Percentiles rank a stretch among this genome's conserved stretches.
These are phyloP conservation scores for Leptinotarsa haldemani DNA, from an alignment of 2,888 invertebrate genomes.

Conservation along the genomic window DNA sequence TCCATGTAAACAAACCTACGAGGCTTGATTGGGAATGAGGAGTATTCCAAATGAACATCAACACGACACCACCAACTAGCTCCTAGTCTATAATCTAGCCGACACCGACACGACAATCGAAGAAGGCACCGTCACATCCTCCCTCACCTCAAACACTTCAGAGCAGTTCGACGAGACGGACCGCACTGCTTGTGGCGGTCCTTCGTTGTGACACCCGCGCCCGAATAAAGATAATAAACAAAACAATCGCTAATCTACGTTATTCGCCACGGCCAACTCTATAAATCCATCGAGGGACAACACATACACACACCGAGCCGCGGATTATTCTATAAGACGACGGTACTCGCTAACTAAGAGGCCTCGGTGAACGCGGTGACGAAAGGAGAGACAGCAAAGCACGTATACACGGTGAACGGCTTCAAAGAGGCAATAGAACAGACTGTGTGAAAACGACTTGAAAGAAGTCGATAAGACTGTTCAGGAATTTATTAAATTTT, in stretches of 20 bases:
- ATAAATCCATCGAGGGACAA: background rate
- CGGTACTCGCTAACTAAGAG: background rate
- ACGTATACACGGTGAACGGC: background rate
- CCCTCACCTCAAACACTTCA: background rate
- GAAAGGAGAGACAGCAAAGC: conserved; percentile 6
- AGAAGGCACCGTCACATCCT: background rate
- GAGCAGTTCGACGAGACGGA: too few species aligned
- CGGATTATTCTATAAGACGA: background rate
- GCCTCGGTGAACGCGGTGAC: background rate
- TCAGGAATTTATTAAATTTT: too few species aligned
- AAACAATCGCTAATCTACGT: conserved; percentile 12
- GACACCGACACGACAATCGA: conserved; percentile 3
- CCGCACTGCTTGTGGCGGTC: background rate
- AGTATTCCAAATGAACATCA: too few species aligned
- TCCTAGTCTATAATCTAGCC: background rate
- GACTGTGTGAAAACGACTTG: background rate
- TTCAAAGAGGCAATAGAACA: background rate
- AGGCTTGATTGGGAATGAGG: too few species aligned
- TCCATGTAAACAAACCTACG: too few species aligned
- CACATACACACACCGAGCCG: too few species aligned
- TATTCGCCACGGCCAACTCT: background rate
- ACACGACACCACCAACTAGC: background rate
- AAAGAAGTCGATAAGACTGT: background rate
- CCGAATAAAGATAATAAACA: conserved; percentile 17
- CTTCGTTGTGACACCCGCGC: background rate